Evolutionary conservation across 1,140 invertebrate genomes (phyloP).

Genomic region (Drosophila ohnishii): DNA sequence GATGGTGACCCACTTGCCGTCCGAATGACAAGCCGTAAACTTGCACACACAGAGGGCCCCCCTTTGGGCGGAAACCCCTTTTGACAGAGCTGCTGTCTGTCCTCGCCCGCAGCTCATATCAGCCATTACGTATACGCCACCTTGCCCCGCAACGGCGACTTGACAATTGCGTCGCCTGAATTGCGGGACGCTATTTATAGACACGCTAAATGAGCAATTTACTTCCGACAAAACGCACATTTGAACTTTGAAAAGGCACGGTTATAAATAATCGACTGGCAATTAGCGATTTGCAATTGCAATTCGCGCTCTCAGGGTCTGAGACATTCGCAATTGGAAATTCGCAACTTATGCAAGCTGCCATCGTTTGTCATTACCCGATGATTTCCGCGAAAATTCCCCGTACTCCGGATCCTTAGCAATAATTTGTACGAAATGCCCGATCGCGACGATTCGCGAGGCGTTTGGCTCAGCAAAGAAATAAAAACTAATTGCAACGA

Average conservation of each 20-base stretch:
- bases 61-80: slow-evolving; percentile 4
- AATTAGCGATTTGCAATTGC: slow-evolving; percentile 54
- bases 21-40: slow-evolving; percentile 21
- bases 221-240: slow-evolving; percentile 73
- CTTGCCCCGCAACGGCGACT: slow-evolving; percentile 30
- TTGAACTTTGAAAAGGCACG: slow-evolving; percentile 67
- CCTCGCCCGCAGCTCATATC: slow-evolving; percentile 38
- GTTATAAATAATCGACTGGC: slow-evolving; percentile 62
- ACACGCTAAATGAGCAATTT: slow-evolving; percentile 58
- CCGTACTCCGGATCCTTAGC: slow-evolving; percentile 18
- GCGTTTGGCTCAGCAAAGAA: slow-evolving; percentile 60
- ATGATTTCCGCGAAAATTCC: slow-evolving; percentile 29
- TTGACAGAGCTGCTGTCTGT: slow-evolving; percentile 7
- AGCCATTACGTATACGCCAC: slow-evolving; percentile 69
- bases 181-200: slow-evolving; percentile 61
- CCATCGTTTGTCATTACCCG: slow-evolving; percentile 52
- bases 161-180: slow-evolving; percentile 31
- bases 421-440: slow-evolving; percentile 44
- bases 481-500: slow-evolving; percentile 67
- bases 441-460: slow-evolving; percentile 43
- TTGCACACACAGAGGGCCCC: slow-evolving; percentile 8
- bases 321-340: slow-evolving; percentile 20
- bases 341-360: slow-evolving; percentile 32
- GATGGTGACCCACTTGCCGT: slow-evolving; percentile 33
- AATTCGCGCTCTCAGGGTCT: slow-evolving; percentile 12